These are phyloP conservation scores for Adineta ricciae DNA, from an alignment of 2,888 invertebrate species.

Conservation along the genomic window DNA sequence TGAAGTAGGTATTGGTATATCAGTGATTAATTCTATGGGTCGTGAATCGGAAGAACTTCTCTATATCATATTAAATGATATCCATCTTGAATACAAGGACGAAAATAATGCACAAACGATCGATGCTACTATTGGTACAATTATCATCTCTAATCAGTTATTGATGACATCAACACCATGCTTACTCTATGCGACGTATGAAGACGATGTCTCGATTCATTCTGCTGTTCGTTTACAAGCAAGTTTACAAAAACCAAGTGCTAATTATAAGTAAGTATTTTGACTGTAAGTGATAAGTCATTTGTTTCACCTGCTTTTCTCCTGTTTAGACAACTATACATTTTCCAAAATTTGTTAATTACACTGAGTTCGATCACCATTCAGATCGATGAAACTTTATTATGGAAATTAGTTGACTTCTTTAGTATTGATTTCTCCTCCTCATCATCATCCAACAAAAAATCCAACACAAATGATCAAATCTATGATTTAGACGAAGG, in stretches of 20 bases:
- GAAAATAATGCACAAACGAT: constrained; percentile 52
- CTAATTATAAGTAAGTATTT: constrained; percentile 16
- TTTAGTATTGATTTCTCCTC: constrained; percentile 28
- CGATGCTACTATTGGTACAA: constrained; percentile 54
- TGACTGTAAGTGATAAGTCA: neutral
- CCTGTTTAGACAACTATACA: constrained; percentile 29
- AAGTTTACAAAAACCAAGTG: constrained; percentile 34
- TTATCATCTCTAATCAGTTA: constrained; percentile 27
- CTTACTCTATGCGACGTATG: constrained; percentile 21
- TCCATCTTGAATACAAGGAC: constrained; percentile 46
- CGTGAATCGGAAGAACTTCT: constrained; percentile 64
- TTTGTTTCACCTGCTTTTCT: constrained; percentile 22
- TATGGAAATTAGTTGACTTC: constrained; percentile 61
- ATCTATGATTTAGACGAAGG: constrained; percentile 61
- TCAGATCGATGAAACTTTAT: constrained; percentile 72
- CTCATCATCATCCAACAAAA: neutral
- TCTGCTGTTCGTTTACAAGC: constrained; percentile 9
- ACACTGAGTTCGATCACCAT: constrained; percentile 71
- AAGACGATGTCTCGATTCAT: neutral
- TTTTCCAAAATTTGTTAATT: constrained; percentile 63
- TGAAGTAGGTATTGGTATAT: constrained; percentile 62
- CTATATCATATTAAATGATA: constrained; percentile 57
- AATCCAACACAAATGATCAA: constrained; percentile 53
- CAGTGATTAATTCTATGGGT: constrained; percentile 59
- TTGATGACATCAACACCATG: constrained; percentile 29